Evolutionary conservation across 2,888 invertebrate species (phyloP).

Genomic region (Baccha elongata): DNA sequence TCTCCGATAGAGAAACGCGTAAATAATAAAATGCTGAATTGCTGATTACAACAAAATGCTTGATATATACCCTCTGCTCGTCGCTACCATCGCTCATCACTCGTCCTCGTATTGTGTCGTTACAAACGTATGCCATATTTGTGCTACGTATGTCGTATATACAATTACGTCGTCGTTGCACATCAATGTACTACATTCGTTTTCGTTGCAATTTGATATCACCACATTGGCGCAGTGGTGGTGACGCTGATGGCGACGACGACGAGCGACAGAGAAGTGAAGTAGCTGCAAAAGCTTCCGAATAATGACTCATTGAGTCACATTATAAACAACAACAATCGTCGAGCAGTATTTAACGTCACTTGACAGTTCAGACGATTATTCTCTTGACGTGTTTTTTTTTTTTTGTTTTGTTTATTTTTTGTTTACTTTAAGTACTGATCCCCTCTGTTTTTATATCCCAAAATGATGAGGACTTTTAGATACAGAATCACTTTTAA

Average conservation of each 20-base stretch:
- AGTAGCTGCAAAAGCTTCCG: conserved; percentile 64
- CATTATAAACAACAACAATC: conserved; percentile 67
- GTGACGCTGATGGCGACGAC: neutral
- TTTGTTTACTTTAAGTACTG: conserved; percentile 40
- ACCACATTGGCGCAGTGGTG: conserved; percentile 25
- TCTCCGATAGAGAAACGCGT: conserved; percentile 7
- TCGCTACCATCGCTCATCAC: neutral
- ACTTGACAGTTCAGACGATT: conserved; percentile 55
- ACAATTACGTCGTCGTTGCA: conserved; percentile 35
- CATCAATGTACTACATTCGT: conserved; percentile 34
- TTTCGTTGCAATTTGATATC: conserved; percentile 62
- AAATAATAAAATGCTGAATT: conserved; percentile 54
- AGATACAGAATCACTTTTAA: conserved; percentile 26
- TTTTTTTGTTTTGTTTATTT: conserved; percentile 30
- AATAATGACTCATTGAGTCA: conserved; percentile 68
- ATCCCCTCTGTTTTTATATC: conserved; percentile 3
- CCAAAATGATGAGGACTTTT: neutral
- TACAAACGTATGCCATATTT: conserved; percentile 28
- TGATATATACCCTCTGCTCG: conserved; percentile 21
- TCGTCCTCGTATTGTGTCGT: conserved; percentile 2
- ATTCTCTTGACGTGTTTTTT: conserved; percentile 39
- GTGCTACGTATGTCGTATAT: conserved; percentile 2
- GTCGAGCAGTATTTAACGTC: conserved; percentile 56
- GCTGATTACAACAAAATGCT: conserved; percentile 64
- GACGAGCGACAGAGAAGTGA: conserved; percentile 23